Base-by-base conservation (phyloP, 2,888 invertebrate genomes). In the Ecliptopera silaceata region DNA sequence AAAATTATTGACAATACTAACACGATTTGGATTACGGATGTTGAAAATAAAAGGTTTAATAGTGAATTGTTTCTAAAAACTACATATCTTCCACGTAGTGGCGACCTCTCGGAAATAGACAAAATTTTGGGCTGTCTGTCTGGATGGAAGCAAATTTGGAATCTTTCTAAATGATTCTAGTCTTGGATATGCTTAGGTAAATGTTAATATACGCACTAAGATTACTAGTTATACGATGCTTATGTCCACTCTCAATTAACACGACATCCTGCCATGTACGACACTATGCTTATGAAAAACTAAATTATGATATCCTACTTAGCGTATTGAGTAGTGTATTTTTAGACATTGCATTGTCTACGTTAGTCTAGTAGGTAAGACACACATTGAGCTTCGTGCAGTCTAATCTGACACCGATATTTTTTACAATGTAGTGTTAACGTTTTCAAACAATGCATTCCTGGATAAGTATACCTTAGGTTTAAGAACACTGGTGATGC, bases 261-360 rank as follows among this genome's bases (percentile, higher is more conserved):
- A 88, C 86, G 85, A 85, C 88, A 90, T 91, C 90, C 91, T 90
- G 90, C 90, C 90, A 91, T 80, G 80, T 59, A 72, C 85, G 82
- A 86, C 86, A 88, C 88, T 87, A 84, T 88, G 90, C 91, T 91
- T 91, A 91, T 91, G 90, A 90, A 83, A 74, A 87, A 85, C 70
- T 82, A 87, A 84, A 84, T 79, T 83, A 74, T 79, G 73, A 80
- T 83, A 88, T 88, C 88, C 88, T 89, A 90, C 81, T 82, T 88
- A 91, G 88, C 70, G 75, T 88, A 89, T 74, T 80, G 77, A 75
- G 88, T 90, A 90, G 89, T 84, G 90, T 90, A 90, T 91, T 90
- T 90, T 90, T 90, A 91, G 90, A 89, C 84, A 88, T 86, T 63
- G 88, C 90, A 86, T 91, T 89, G 87, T 88, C 84, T 89, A 89